These are phyloP conservation scores for Myiozetetes cayanensis DNA, from an alignment of 2,113 vertebrate genomes.

Conservation along the genomic window DNA sequence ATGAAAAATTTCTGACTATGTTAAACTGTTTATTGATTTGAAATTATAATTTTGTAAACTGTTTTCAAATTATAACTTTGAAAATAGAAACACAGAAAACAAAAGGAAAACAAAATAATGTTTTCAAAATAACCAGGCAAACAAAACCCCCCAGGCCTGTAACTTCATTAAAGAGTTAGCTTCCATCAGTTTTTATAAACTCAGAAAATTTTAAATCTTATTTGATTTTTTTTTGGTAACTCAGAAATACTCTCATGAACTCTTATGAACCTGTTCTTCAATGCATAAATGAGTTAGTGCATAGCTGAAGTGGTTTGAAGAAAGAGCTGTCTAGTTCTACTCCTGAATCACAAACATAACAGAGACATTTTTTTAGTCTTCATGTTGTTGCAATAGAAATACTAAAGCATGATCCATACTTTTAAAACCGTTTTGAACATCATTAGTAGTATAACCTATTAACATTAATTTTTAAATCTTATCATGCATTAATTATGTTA, in stretches of 20 bases:
- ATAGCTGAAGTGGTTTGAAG: background rate
- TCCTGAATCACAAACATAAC: background rate
- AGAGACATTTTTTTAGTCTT: background rate
- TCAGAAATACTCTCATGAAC: background rate
- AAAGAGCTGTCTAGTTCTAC: background rate
- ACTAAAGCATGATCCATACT: background rate
- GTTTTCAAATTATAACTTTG: background rate
- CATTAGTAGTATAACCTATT: background rate
- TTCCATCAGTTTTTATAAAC: background rate
- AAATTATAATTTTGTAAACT: background rate
- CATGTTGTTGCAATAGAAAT: background rate
- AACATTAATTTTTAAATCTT: background rate
- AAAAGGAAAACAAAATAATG: background rate
- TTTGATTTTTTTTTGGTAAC: background rate
- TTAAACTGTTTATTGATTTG: background rate
- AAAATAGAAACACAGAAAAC: background rate
- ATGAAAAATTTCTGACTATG: background rate
- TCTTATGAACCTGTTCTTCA: background rate
- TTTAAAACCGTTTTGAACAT: background rate
- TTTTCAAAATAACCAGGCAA: background rate
- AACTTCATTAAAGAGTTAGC: background rate
- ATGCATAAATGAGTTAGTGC: background rate
- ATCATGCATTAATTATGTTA: background rate
- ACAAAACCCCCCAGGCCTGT: rapidly evolving
- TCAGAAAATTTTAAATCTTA: background rate